Conservation (phyloP, 2,797 vertebrate species). For the Myotis findleyi region DNA sequence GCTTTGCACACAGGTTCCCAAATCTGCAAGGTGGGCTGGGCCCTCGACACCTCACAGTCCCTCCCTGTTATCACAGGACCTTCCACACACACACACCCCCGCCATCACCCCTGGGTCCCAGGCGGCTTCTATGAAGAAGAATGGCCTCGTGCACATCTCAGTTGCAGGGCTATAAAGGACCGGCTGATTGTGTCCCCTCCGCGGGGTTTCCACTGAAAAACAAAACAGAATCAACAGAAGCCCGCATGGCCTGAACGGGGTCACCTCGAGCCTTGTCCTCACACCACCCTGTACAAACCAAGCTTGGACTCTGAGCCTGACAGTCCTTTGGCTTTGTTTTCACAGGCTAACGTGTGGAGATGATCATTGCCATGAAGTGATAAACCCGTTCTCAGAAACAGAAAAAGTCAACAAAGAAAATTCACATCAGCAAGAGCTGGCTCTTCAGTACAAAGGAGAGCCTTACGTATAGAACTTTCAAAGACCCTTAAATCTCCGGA, state of each 20-base stretch:
- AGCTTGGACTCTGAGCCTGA: not conserved
- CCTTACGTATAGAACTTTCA: conserved; percentile 38
- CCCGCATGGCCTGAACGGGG: not conserved
- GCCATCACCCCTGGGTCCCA: not conserved
- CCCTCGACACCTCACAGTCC: not conserved
- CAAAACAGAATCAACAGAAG: not conserved
- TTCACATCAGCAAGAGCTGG: not conserved
- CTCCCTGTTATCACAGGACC: not conserved
- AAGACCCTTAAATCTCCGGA: not conserved
- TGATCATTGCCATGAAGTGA: not conserved
- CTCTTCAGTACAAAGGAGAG: conserved; percentile 25
- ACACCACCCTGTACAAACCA: not conserved
- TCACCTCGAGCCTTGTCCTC: not conserved
- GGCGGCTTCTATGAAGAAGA: not conserved
- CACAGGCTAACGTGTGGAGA: too few relatives aligned
- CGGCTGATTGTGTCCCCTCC: fast-evolving
- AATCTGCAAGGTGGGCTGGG: not conserved
- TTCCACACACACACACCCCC: not conserved
- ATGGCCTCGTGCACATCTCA: not conserved
- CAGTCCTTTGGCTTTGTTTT: not conserved
- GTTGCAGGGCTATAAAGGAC: not conserved
- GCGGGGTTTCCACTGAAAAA: not conserved
- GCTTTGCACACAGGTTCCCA: not conserved
- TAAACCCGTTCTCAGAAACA: not conserved
- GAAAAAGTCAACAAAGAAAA: conserved; percentile 6